phyloP scores from a whole-genome alignment of 2,797 vertebrate species.

The Merluccius polli region DNA sequence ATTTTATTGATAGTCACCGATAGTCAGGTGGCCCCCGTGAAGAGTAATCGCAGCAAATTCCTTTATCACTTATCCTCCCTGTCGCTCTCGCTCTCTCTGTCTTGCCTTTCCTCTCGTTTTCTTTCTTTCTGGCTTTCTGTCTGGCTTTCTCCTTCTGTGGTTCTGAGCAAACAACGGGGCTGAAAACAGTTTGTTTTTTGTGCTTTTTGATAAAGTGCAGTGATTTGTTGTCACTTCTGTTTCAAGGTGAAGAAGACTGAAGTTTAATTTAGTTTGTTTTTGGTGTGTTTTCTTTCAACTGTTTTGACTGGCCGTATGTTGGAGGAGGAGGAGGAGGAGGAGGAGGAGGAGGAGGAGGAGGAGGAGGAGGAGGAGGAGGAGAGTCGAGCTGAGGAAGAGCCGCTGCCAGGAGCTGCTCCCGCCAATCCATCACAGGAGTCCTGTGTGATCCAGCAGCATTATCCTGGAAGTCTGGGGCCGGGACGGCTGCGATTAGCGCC shows the following conservation, averaged over 20 bases:
- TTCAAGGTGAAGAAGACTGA: background rate
- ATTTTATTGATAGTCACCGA: background rate
- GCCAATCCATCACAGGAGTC: constrained; percentile 41
- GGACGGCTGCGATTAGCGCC: constrained; percentile 58
- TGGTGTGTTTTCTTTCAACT: background rate
- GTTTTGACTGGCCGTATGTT: background rate
- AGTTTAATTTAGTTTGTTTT: background rate
- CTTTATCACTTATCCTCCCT: background rate
- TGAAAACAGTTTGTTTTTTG: background rate
- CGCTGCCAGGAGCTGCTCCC: constrained; percentile 29
- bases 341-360: too few species aligned
- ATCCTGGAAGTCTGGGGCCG: constrained; percentile 36
- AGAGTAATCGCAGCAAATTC: background rate
- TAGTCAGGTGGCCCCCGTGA: background rate
- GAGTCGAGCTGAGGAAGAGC: constrained; percentile 8
- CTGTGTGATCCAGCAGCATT: constrained; percentile 45
- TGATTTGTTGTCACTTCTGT: too few species aligned
- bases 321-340: background rate
- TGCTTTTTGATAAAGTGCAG: background rate
- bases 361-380: background rate
- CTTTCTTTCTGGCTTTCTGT: background rate
- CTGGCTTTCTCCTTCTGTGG: background rate
- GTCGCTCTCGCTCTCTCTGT: background rate
- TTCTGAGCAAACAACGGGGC: background rate
- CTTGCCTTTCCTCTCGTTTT: background rate